These are phyloP conservation scores for Ctenodactylus gundi DNA, from an alignment of 2,113 vertebrate species.

Conservation along the genomic window DNA sequence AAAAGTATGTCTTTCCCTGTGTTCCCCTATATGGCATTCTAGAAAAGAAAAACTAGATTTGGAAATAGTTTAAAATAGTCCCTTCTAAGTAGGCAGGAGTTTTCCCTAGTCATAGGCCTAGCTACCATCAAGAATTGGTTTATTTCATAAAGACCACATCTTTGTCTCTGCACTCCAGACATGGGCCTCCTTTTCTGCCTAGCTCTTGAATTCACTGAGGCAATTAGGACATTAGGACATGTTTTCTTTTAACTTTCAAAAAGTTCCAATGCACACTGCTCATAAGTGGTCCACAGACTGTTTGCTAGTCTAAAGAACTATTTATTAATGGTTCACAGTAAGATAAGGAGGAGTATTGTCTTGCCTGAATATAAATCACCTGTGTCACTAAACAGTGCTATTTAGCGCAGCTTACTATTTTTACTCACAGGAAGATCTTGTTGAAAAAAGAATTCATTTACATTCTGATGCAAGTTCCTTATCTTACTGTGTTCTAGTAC, in stretches of 20 bases:
- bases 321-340: background rate
- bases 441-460: background rate
- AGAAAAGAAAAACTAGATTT: constrained; percentile 13
- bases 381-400: background rate
- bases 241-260: background rate
- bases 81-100: background rate
- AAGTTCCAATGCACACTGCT: background rate
- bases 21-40: background rate
- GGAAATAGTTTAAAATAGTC: background rate
- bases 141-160: background rate
- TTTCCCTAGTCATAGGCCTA: background rate
- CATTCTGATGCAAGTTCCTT: background rate
- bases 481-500: background rate
- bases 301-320: background rate
- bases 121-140: background rate
- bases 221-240: background rate
- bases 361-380: background rate
- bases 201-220: background rate
- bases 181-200: background rate
- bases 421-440: background rate
- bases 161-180: background rate
- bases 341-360: background rate
- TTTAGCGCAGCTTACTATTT: background rate
- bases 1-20: background rate
- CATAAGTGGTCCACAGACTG: background rate